Base-by-base conservation (phyloP, 2,113 vertebrate species). In the Eulemur rufifrons region DNA sequence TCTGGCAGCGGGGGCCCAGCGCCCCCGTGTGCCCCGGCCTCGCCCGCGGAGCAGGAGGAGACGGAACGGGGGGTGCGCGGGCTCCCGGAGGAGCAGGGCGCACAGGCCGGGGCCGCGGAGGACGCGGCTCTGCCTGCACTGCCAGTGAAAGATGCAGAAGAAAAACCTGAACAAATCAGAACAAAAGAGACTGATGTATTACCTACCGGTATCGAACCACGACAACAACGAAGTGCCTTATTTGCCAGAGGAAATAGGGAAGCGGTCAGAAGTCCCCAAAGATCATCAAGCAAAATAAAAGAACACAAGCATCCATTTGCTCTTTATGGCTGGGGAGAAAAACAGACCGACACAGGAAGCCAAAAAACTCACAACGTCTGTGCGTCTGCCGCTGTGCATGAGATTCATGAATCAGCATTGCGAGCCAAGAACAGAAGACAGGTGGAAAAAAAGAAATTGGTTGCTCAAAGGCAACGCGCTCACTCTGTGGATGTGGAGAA, bases 341-440 rank as follows among this genome's bases (percentile, higher is more conserved):
- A 97, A 90, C 98, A 99, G 87, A 99, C 98, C 0, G 99, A 99
- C 81, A 99, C 99, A 2, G 99, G 99, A 10, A 98, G 97, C 89
- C 99, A 99, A 78, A 99, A 99, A 97, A 99, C 99, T 0, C 99
- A 99, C 98, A 99, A 99, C 0, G 99, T 99, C 25, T 97, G 99
- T 11, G 99, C 99, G 32, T 99, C 98, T 13, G 99, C 99, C 74
- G 99, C 99, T 0, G 98, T 98, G 2, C 98, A 97, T 0, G 99
- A 99, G 99, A 99, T 99, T 93, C 99, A 99, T 0, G 99, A 99
- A 42, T 99, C 99, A 2, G 99, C 99, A 25, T 95, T 99, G 0
- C 99, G 99, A 83, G 99, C 99, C 6, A 99, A 99, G 98, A 99
- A 98, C 98, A 99, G 99, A 87, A 98, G 99, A 42, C 99, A 99